Percentiles rank a stretch among this genome's conserved stretches.
phyloP scores from a whole-genome alignment of 1,140 invertebrate genomes.

The Drosophila nasuta region DNA sequence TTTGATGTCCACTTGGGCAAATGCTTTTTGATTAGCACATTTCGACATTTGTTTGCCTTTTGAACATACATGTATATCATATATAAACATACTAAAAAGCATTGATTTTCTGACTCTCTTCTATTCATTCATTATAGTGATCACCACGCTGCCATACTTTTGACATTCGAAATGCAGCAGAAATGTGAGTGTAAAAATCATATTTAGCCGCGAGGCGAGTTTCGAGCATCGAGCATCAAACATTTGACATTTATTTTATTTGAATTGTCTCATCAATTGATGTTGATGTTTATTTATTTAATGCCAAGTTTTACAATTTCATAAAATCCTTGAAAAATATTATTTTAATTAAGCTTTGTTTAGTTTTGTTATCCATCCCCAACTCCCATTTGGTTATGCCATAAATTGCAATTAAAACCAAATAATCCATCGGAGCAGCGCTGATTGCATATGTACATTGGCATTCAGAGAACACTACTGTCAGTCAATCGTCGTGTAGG shows the following conservation, averaged over 20 bases:
- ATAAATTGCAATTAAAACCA: conserved; percentile 53
- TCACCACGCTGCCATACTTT: conserved; percentile 5
- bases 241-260: conserved; percentile 65
- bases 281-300: conserved; percentile 62
- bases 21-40: background rate
- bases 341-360: conserved; percentile 43
- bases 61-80: background rate
- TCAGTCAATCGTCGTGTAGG: conserved; percentile 13
- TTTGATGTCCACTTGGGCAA: background rate
- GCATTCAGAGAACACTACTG: conserved; percentile 3
- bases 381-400: background rate
- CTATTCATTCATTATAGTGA: background rate
- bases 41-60: background rate
- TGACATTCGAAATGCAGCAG: conserved; percentile 1
- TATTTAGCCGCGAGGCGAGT: conserved; percentile 42
- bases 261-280: conserved; percentile 8
- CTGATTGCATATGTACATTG: conserved; percentile 23
- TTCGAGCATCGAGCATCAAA: conserved; percentile 44
- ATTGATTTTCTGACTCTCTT: conserved; percentile 59
- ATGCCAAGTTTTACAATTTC: conserved; percentile 64
- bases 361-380: background rate
- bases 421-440: conserved; percentile 33
- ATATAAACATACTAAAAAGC: background rate
- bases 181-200: conserved; percentile 57
- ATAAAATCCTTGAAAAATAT: conserved; percentile 69